Conservation (phyloP, 30 jellyfish, hydroid and myxozoan genomes). For the Aurelia sp. region DNA sequence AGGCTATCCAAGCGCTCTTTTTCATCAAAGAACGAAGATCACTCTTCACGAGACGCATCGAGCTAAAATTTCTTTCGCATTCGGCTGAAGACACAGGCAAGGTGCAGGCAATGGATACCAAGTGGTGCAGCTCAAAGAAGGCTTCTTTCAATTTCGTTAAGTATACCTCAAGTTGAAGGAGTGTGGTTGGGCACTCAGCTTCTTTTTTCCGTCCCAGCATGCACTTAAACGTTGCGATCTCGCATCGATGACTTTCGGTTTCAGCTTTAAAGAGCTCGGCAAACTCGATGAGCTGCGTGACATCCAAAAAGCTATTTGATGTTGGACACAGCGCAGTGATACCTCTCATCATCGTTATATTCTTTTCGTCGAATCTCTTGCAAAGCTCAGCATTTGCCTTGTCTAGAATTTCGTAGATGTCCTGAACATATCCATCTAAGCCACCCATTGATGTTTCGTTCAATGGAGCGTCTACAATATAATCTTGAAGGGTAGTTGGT, state of each 20-base stretch:
- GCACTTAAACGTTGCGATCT: constrained; percentile 33
- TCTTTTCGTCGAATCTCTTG: constrained; percentile 33
- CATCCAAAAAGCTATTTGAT: constrained; percentile 35
- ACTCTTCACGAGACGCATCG: too few species aligned
- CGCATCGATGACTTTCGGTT: background rate
- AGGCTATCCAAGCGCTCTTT: too few species aligned
- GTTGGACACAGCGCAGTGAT: constrained; percentile 54
- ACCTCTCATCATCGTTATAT: constrained; percentile 31
- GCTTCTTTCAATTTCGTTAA: background rate
- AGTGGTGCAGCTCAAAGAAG: background rate
- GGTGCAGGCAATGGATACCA: constrained; percentile 24
- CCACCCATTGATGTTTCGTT: background rate
- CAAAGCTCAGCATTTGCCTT: constrained; percentile 21
- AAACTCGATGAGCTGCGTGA: background rate
- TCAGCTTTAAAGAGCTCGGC: constrained; percentile 27
- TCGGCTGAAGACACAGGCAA: too few species aligned
- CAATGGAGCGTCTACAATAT: constrained; percentile 9
- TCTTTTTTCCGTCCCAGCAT: constrained; percentile 11
- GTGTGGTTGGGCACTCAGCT: constrained; percentile 22
- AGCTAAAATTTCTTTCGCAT: too few species aligned
- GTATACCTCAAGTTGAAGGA: constrained; percentile 12
- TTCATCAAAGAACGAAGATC: too few species aligned
- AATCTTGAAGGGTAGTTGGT: constrained; percentile 11
- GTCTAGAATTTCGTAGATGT: constrained; percentile 36
- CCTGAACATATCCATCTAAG: constrained; percentile 9